These are phyloP conservation scores for Cryptosula pallasiana DNA, from an alignment of 2,888 invertebrate species.

Conservation along the genomic window DNA sequence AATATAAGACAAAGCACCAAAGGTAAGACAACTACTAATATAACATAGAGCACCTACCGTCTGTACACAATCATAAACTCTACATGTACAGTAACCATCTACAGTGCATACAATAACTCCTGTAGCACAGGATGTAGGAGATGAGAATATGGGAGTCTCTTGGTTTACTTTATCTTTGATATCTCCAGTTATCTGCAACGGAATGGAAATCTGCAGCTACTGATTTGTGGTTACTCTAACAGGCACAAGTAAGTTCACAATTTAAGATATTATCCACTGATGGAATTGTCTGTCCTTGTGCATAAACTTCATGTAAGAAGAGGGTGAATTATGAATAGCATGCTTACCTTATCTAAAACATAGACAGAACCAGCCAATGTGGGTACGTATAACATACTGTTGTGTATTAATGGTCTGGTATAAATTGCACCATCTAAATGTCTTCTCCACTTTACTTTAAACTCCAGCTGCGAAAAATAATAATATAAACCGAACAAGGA, in stretches of 20 bases:
- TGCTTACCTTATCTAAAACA: background rate
- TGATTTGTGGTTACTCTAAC: too few relatives aligned
- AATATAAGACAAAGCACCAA: too few relatives aligned
- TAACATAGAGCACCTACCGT: too few relatives aligned
- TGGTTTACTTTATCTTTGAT: background rate
- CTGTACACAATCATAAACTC: too few relatives aligned
- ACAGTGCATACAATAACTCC: background rate
- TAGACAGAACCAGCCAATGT: conserved; percentile 4
- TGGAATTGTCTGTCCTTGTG: too few relatives aligned
- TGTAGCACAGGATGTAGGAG: background rate
- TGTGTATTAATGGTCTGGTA: background rate
- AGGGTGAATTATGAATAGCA: too few relatives aligned
- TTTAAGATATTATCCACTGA: too few relatives aligned
- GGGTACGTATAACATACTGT: background rate
- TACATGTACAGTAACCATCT: background rate
- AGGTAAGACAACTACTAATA: too few relatives aligned
- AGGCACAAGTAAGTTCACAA: too few relatives aligned
- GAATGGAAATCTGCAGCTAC: too few relatives aligned
- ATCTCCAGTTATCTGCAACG: background rate
- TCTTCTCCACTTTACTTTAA: background rate
- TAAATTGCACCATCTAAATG: background rate
- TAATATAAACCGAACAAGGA: too few relatives aligned
- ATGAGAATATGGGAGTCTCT: background rate
- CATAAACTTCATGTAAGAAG: too few relatives aligned
- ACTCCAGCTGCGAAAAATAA: background rate